phyloP scores from a whole-genome alignment of 2,113 vertebrate species.

The Deroptyus accipitrinus region DNA sequence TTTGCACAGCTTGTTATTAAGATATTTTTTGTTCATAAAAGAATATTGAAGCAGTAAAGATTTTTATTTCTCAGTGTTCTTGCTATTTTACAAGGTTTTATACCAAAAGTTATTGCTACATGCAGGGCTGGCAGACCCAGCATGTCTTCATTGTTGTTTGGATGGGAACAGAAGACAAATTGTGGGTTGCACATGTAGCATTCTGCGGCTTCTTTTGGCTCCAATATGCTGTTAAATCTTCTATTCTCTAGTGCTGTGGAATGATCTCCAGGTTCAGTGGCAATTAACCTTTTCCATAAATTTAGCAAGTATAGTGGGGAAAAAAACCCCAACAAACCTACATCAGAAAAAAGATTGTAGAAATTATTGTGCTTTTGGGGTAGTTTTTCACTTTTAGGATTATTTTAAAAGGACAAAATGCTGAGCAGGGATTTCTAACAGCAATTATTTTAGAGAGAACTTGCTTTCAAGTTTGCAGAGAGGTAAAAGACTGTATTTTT shows the following conservation, averaged over 20 bases:
- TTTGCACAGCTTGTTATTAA: background rate
- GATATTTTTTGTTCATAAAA: background rate
- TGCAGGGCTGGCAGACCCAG: background rate
- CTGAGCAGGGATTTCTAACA: background rate
- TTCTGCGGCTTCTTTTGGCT: background rate
- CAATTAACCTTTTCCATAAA: background rate
- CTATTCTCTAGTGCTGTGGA: background rate
- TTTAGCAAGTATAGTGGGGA: background rate
- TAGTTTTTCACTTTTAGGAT: background rate
- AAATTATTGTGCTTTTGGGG: background rate
- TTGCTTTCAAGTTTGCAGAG: background rate
- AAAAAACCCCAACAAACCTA: background rate
- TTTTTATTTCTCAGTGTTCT: background rate
- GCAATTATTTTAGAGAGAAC: background rate
- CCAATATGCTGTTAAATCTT: background rate
- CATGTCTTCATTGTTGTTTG: background rate
- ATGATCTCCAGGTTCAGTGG: background rate
- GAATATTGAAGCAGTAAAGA: background rate
- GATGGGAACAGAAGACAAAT: background rate
- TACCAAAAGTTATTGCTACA: background rate
- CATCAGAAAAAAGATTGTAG: background rate
- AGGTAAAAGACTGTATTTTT: background rate
- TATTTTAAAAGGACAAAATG: background rate
- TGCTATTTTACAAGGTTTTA: background rate
- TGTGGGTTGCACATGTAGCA: background rate